Base-by-base conservation (phyloP, 2,888 invertebrate species). In the Drosophila affinis region DNA sequence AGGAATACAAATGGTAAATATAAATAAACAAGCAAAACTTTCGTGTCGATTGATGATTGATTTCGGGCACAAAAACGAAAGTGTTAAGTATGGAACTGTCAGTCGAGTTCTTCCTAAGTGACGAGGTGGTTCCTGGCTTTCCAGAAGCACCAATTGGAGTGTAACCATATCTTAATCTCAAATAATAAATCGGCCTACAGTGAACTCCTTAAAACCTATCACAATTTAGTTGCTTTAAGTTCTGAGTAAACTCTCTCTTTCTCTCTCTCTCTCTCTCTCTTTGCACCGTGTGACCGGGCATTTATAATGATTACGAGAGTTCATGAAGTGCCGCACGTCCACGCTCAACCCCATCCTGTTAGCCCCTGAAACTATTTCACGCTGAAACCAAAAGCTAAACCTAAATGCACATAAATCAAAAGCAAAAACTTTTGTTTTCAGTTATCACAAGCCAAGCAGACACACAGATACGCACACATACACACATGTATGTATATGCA, bases 331-430 rank as follows among this genome's bases (percentile, higher is more conserved):
- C 62, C 68, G 24, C 62, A 48, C 49, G 34, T 53, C 3, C 9
- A 39, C 51, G 29, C 9, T 39, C 6, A 12, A 9, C 56, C 44
- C 7, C 21, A 0, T 4, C 7, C 3, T 32, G 55, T 48, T 53
- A 48, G 61, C 56, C 68, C 51, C 68, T 67, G 48, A 29, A 88
- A 82, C 88, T 86, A 82, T 87, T 86, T 83, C 52, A 82, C 83
- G 80, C 77, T 75, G 74, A 75, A 86, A 60, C 79, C 80, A 39
- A 83, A 86, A 86, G 82, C 72, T 83, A 77, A 88, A 75, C 87
- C 78, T 32, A 88, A 82, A 77, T 86, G 83, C 81, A 72, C 82
- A 83, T 83, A 83, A 83, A 83, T 83, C 88, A 83, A 88, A 77
- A 72, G 77, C 64, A 74, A 71, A 67, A 82, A 88, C 83, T 83